Evolutionary conservation across 2,113 vertebrate genomes (phyloP), one percentile per base, ranked within the genome.

Genomic region (Halcyon malimbica): DNA sequence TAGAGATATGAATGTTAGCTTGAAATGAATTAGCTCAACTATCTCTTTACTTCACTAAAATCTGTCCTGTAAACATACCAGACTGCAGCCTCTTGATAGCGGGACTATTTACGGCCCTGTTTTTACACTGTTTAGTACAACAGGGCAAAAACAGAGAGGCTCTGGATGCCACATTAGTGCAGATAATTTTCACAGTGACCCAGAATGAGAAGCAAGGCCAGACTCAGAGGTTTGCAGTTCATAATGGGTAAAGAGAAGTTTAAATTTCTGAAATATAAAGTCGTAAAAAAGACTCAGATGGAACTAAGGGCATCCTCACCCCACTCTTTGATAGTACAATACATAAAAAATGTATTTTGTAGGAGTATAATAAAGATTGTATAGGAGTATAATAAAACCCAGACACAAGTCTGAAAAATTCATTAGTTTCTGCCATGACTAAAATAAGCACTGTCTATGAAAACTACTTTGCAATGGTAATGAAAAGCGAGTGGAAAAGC

Each of bases 281-380:
- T 92, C 93, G 79, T 97, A 90, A 95, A 96, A 94, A 88, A 96
- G 76, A 97, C 93, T 97, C 94, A 86, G 87, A 95, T 76, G 87
- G 87, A 96, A 95, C 63, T 81, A 79, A 95, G 82, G 76, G 65
- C 46, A 77, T 92, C 59, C 48, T 90, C 78, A 93, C 70, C 84
- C 76, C 84, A 88, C 57, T 77, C 20, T 92, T 85, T 95, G 39
- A 63, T 86, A 96, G 82, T 94, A 91, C 16, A 63, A 85, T 89
- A 83, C 65, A 93, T 93, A 96, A 95, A 97, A 69, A 18, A 2
- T 48, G 73, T 78, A 57, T 87, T 95, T 97, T 96, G 74, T 87
- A 96, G 94, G 92, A 94, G 67, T 85, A 94, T 89, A 96, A 95
- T 96, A 97, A 97, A 97, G 71, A 81, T 94, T 97, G 91, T 94